Conservation (phyloP, 2,113 vertebrate genomes). For the mouse (Mus musculus) region DNA sequence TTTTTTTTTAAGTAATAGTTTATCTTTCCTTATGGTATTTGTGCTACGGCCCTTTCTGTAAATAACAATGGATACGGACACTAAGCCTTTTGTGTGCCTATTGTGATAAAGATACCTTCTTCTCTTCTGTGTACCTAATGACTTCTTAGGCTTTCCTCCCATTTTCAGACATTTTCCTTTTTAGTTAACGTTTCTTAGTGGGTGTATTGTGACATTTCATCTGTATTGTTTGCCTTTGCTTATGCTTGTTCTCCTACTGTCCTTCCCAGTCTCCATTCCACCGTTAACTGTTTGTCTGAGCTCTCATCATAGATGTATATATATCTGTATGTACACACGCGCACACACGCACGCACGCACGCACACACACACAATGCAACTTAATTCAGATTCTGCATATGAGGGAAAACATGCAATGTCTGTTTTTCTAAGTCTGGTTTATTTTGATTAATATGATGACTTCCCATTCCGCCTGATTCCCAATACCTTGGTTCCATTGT, state of each 20-base stretch:
- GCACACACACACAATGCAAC: background rate
- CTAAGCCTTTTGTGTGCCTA: background rate
- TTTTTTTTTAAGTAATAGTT: conserved; percentile 45
- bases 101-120: background rate
- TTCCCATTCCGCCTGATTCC: background rate
- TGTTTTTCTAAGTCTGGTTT: background rate
- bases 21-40: background rate
- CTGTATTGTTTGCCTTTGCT: background rate
- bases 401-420: background rate
- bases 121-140: background rate
- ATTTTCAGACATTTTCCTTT: background rate
- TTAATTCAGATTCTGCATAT: background rate
- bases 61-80: background rate
- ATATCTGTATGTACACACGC: background rate
- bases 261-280: too few species aligned
- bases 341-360: too few species aligned
- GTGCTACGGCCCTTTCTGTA: background rate
- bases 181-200: background rate
- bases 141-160: background rate
- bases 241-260: background rate
- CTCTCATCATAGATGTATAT: background rate
- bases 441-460: background rate
- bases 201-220: background rate
- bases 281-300: background rate
- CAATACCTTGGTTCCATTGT: background rate